Evolutionary conservation across 2,797 vertebrate genomes (phyloP), one percentile per base, ranked within the genome.

Genomic region (Tarsius wallacei): DNA sequence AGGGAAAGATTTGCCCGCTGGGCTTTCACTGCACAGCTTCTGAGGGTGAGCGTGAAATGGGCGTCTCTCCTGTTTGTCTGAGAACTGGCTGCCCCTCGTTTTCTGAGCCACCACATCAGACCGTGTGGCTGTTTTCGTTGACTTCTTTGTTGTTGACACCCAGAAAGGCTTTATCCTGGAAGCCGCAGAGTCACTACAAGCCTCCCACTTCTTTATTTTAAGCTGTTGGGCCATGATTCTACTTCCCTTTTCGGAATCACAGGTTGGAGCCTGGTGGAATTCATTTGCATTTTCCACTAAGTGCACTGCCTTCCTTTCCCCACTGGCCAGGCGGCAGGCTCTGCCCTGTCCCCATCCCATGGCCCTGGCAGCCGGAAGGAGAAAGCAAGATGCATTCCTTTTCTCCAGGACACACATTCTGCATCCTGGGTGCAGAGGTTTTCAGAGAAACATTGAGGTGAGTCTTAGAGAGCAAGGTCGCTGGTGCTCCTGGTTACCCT

Each of bases 81-180:
- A 81, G 36, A 82, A 71, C 73, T 51, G 63, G 33, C 59, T 66
- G 49, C 63, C 90, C 53, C 70, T 57, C 2, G 5, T 53, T 63
- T 87, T 73, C 95, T 0, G 0, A 68, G 68, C 16, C 0, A 42
- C 63, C 36, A 4, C 61, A 28, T 59, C 70, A 87, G 53, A n/a
- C 57, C 3, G 13, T 19, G 74, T 15, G 59, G 68, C 89, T 88
- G 84, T 85, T 84, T 68, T 88, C 90, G 96, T 90, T 89, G 70
- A 91, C 88, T 86, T 90, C 63, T 90, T 92, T 94, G 73, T 95
- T 81, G 64, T 82, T 95, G 94, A 94, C 83, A 6, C 70, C 88
- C 87, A 82, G 73, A 90, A 57, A 36, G 91, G 63, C 97, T 96
- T 98, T 96, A 98, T 97, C 96, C 93, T 97, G 97, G 96, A 97